Base-by-base conservation (phyloP, 2,113 vertebrate genomes). In the Campylomormyrus numenius region DNA sequence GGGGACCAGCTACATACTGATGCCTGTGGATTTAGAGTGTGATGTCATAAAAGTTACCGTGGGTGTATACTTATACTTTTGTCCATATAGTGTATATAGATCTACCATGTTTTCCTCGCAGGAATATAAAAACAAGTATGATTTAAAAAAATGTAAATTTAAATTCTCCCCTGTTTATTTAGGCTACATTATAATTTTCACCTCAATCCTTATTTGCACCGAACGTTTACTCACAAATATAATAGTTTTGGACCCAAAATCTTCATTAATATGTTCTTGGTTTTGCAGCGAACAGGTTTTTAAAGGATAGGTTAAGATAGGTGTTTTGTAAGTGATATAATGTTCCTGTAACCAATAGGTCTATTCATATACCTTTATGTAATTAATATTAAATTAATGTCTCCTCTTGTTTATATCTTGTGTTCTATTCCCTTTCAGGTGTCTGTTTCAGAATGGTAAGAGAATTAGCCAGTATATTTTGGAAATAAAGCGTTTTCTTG, bases 381-480 rank as follows among this genome's bases (percentile, higher is more conserved):
- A 39, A 39, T 6, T 39, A 17, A 77, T 77, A 77, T 39, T 4
- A 77, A 17, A 39, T 77, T 39, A 7, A 42, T 17, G 3, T 17
- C 4, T 19, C 9, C 19, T 85, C 46, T 10, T 85, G 83, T 46
- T 48, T 24, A 24, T 48, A 46, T n/a, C 21, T n/a, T 85, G 19
- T 48, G 31, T 92, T 92, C 89, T 31, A 92, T 92, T 92, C 91
- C 88, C 56, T 15, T 86, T 88, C 94, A 99, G 98, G 97, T 70
- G 98, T 98, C 86, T 98, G 97, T 93, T 99, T 98, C 96, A 95
- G 98, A 93, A 98, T 98, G 98, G 98, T 99, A 96, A 98, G 98
- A 94, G 87, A 88, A 52, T 39, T 70, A 70, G 62, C 10, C 27
- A 13, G 11, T 17, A 6, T 85, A 87, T 17, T 31, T n/a, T 35